Evolutionary conservation across 2,797 vertebrate species (phyloP).

Genomic region (Poecile montanus): DNA sequence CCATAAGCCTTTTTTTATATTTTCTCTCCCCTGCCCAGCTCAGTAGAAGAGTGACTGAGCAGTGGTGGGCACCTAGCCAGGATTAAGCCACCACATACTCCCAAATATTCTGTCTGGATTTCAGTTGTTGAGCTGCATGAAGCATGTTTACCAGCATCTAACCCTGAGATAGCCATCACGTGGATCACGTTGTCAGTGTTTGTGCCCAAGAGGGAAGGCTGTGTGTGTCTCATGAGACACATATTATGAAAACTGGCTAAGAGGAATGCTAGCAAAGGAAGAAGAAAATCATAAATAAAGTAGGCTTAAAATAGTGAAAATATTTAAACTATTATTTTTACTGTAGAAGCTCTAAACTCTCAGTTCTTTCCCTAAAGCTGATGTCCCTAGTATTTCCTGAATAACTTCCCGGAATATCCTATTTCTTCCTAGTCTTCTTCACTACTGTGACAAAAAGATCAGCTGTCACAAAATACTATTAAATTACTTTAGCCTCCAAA

Average conservation of each 20-base stretch:
- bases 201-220: not conserved
- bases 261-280: not conserved
- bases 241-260: not conserved
- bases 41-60: not conserved
- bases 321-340: not conserved
- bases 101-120: not conserved
- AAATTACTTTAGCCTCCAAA: not conserved
- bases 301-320: not conserved
- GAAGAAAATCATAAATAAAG: not conserved
- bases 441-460: not conserved
- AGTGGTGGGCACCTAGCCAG: not conserved
- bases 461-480: not conserved
- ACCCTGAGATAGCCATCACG: not conserved
- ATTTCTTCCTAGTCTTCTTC: not conserved
- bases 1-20: not conserved
- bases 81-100: not conserved
- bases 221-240: not conserved
- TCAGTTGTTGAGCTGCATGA: not conserved
- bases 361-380: not conserved
- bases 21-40: not conserved
- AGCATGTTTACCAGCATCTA: not conserved
- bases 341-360: not conserved
- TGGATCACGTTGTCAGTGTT: not conserved
- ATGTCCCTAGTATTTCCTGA: not conserved
- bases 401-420: not conserved